A percentile compares a stretch with the other conserved stretches of the same genome.
phyloP scores from a whole-genome alignment of 2,113 vertebrate genomes.

The Globicephala melas region DNA sequence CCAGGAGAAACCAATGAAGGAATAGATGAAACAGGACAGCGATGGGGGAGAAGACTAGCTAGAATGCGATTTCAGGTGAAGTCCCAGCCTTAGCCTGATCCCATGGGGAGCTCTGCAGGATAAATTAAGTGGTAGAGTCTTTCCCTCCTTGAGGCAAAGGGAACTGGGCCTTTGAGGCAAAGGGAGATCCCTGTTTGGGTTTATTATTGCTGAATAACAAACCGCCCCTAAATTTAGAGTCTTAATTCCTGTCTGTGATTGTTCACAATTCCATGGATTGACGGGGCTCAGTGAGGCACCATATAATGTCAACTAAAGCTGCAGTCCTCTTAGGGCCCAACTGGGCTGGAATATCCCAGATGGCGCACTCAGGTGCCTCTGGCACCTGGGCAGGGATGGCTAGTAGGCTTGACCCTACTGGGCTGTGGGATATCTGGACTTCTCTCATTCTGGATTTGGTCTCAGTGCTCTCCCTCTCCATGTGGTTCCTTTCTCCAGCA shows the following conservation, averaged over 20 bases:
- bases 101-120: not conserved
- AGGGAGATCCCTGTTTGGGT: not conserved
- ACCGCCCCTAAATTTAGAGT: not conserved
- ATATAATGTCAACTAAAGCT: too few relatives aligned
- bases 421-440: not conserved
- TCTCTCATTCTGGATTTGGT: not conserved
- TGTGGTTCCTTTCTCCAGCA: not conserved
- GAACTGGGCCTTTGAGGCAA: not conserved
- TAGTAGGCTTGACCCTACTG: not conserved
- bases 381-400: not conserved
- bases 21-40: not conserved
- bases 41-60: not conserved
- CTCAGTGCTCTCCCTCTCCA: not conserved
- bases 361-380: rapidly evolving
- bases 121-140: not conserved
- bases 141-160: not conserved
- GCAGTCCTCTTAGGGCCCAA: not conserved
- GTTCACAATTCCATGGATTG: not conserved
- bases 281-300: not conserved
- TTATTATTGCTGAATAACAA: not conserved
- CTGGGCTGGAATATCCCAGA: too few relatives aligned
- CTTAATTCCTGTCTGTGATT: not conserved
- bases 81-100: not conserved
- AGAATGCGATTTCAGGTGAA: not conserved
- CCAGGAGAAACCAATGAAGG: not conserved